phyloP scores from a whole-genome alignment of 2,888 invertebrate species.

The Pasiphila rectangulata region DNA sequence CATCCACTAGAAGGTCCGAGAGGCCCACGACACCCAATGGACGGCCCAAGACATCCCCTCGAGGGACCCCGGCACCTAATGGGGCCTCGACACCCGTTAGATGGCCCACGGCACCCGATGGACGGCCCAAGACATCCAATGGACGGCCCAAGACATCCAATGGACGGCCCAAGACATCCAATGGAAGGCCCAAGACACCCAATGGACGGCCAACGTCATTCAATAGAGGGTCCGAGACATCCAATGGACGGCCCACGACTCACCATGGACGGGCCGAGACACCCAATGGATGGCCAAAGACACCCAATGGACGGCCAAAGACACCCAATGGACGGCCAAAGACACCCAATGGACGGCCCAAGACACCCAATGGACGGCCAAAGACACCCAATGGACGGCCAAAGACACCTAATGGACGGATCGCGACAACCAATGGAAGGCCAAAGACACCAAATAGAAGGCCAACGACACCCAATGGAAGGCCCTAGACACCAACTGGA shows the following conservation, averaged over 20 bases:
- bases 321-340: background rate
- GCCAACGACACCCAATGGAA: background rate
- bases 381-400: background rate
- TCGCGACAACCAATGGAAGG: background rate
- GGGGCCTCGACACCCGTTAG: background rate
- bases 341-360: background rate
- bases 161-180: background rate
- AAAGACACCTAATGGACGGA: background rate
- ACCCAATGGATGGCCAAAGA: background rate
- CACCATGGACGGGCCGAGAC: background rate
- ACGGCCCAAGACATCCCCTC: background rate
- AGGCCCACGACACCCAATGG: background rate
- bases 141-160: background rate
- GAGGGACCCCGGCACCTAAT: too few relatives aligned
- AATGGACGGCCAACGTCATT: background rate
- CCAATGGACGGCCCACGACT: background rate
- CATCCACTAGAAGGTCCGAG: background rate
- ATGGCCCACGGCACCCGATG: background rate
- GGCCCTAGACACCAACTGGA: too few relatives aligned
- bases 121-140: background rate
- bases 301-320: background rate
- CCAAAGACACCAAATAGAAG: slow-evolving; percentile 2
- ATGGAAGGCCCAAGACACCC: background rate
- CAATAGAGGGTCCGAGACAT: background rate
- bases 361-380: background rate